A percentile compares a stretch with the other conserved stretches of the same genome.
Conservation (phyloP, 1,140 invertebrate genomes). For the Calliopsis andreniformis region DNA sequence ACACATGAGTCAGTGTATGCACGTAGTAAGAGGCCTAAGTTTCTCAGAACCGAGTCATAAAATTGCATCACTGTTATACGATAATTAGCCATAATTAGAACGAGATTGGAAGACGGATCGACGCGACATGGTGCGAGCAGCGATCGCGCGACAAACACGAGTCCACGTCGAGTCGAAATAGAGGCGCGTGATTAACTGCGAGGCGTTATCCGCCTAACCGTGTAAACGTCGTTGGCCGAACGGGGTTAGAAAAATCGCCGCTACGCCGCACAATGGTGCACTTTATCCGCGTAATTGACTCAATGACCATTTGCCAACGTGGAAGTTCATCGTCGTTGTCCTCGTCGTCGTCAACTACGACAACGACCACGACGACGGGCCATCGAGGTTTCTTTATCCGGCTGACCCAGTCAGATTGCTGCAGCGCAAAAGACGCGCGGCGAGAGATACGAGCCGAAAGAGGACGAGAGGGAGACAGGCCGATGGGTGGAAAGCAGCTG, state of each 20-base stretch:
- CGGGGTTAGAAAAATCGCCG: constrained; percentile 78
- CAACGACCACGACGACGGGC: constrained; percentile 48
- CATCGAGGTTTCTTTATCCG: constrained; percentile 72
- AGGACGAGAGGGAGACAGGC: neutral
- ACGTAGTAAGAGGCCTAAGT: no score
- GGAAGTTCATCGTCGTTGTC: constrained; percentile 56
- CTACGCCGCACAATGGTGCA: constrained; percentile 76
- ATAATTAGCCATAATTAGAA: no score
- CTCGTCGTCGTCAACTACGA: constrained; percentile 48
- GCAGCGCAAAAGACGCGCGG: constrained; percentile 63
- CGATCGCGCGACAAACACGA: neutral
- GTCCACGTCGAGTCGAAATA: constrained; percentile 18
- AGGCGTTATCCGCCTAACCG: constrained; percentile 60
- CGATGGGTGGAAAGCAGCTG: neutral
- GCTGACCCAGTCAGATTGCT: constrained; percentile 72
- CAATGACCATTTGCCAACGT: constrained; percentile 78
- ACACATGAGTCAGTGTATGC: no score
- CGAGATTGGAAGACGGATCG: no score
- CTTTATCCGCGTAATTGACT: constrained; percentile 80
- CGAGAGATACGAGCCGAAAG: constrained; percentile 7
- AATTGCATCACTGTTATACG: no score
- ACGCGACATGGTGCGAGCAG: neutral
- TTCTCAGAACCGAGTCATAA: no score
- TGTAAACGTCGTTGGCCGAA: constrained; percentile 60
- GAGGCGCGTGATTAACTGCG: constrained; percentile 56